Percentiles rank a stretch among this genome's conserved stretches.
Conservation (phyloP, 2,888 invertebrate genomes). For the Tetranychus piercei region DNA sequence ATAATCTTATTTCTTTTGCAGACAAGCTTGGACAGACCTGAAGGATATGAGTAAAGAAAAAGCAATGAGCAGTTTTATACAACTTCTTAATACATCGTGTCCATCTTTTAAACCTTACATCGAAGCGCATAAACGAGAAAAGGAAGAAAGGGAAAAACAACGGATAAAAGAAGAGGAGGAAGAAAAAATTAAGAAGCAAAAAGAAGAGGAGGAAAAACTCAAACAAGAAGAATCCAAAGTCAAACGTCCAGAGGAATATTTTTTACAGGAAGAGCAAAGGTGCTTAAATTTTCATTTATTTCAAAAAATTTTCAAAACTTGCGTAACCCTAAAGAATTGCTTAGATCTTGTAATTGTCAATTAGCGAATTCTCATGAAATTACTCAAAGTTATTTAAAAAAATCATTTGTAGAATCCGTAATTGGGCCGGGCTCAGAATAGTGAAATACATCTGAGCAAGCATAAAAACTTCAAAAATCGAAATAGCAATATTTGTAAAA, state of each 20-base stretch:
- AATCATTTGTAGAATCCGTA: too few species aligned
- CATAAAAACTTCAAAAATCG: too few species aligned
- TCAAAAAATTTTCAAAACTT: conserved; percentile 24
- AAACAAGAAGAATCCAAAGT: conserved; percentile 28
- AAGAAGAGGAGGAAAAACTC: conserved; percentile 22
- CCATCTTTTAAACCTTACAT: conserved; percentile 75
- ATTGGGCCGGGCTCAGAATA: too few species aligned
- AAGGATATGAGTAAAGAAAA: conserved; percentile 65
- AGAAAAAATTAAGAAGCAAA: conserved; percentile 32
- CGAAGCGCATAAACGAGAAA: conserved; percentile 72
- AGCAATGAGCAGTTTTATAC: conserved; percentile 80
- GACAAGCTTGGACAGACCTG: conserved; percentile 75
- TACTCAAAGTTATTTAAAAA: too few species aligned
- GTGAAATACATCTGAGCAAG: too few species aligned
- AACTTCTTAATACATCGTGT: conserved; percentile 64
- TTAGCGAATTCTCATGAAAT: too few species aligned
- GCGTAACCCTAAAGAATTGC: too few species aligned
- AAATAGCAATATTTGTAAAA: too few species aligned
- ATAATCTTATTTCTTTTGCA: conserved; percentile 27
- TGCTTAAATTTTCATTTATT: conserved; percentile 26
- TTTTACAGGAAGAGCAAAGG: conserved; percentile 30
- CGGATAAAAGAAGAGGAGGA: conserved; percentile 40
- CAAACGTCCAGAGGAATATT: conserved; percentile 25
- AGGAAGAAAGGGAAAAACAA: conserved; percentile 53
- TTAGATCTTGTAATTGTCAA: too few species aligned